Conservation (phyloP, 2,797 vertebrate genomes). For the Antennarius maculatus region DNA sequence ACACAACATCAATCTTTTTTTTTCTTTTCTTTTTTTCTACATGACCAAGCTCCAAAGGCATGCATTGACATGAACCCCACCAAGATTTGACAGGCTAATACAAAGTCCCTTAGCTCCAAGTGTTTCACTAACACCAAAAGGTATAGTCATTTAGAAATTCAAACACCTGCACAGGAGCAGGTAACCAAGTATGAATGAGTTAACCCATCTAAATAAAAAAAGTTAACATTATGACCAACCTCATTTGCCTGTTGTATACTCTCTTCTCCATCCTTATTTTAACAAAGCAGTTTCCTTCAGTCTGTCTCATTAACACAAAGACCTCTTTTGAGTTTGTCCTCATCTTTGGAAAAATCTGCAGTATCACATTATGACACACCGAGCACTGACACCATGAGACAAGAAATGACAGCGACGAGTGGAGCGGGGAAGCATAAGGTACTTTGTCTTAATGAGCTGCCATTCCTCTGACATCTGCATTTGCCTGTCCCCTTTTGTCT, state of each 20-base stretch:
- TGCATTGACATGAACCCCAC: no score
- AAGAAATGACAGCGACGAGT: slow-evolving; percentile 53
- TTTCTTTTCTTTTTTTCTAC: no score
- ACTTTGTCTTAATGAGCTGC: slow-evolving; percentile 74
- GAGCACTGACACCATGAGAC: slow-evolving; percentile 55
- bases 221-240: no score
- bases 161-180: slow-evolving; percentile 19
- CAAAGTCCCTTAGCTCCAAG: no score
- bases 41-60: no score
- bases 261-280: slow-evolving; percentile 10
- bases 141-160: slow-evolving; percentile 24
- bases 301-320: slow-evolving; percentile 65
- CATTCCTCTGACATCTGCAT: slow-evolving; percentile 32
- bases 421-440: slow-evolving; percentile 38
- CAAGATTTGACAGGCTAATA: no score
- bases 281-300: slow-evolving; percentile 38
- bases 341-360: slow-evolving; percentile 44
- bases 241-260: no score
- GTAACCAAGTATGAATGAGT: slow-evolving; percentile 7
- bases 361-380: slow-evolving; percentile 57
- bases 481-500: slow-evolving; percentile 11
- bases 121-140: background rate
- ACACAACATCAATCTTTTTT: no score
- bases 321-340: slow-evolving; percentile 31
- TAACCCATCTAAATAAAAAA: slow-evolving; percentile 9